Evolutionary conservation across 2,113 vertebrate genomes (phyloP).

Genomic region (Gyps fulvus): DNA sequence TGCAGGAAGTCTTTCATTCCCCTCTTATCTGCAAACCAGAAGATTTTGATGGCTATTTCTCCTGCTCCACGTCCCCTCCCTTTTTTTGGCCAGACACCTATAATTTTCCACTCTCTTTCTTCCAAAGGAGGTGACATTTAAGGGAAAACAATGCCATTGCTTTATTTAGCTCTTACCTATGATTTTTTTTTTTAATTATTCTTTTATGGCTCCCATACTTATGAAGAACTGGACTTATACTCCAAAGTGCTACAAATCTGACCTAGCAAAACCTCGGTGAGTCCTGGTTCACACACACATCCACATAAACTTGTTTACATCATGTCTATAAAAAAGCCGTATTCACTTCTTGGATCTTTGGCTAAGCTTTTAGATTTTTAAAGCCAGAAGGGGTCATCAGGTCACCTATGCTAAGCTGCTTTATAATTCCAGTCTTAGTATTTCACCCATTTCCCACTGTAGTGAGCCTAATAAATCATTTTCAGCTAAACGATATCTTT

Average conservation of each 20-base stretch:
- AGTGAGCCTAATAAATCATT: not conserved
- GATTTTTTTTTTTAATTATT: not conserved
- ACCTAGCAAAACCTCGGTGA: not conserved
- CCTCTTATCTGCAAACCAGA: conserved; percentile 29
- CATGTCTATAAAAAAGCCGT: not conserved
- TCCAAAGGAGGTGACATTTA: not conserved
- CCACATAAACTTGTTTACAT: conserved; percentile 26
- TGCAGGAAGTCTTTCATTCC: conserved; percentile 30
- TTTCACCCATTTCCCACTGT: not conserved
- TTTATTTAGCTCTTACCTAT: conserved; percentile 8
- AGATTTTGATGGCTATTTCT: conserved; percentile 13
- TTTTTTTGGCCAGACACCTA: not conserved
- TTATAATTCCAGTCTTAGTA: not conserved
- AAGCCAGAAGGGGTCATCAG: not conserved
- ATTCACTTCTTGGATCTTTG: not conserved
- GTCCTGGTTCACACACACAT: not conserved
- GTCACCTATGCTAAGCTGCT: not conserved
- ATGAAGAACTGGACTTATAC: not conserved
- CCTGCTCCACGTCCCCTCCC: not conserved
- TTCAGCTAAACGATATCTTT: not conserved
- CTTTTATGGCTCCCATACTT: not conserved
- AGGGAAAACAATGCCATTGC: not conserved
- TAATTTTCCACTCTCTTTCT: not conserved
- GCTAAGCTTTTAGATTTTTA: conserved; percentile 16
- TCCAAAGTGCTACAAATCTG: not conserved